Percentiles rank a stretch among this genome's conserved stretches.
These are phyloP conservation scores for Hirtodrosophila duncani DNA, from an alignment of 2,888 invertebrate genomes.

Conservation along the genomic window DNA sequence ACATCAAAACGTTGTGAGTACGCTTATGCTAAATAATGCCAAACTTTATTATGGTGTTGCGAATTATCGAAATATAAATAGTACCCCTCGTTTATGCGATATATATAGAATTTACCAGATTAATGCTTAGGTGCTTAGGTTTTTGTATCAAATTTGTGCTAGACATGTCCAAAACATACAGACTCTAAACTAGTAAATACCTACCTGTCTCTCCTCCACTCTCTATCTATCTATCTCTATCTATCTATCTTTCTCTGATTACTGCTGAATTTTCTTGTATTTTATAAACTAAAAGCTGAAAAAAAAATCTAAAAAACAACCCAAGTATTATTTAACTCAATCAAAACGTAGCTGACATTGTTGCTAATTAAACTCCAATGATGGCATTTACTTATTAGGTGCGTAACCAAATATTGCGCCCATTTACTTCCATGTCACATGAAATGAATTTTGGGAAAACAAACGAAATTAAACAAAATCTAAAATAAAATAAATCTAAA, in stretches of 20 bases:
- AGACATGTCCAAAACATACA: too few relatives aligned
- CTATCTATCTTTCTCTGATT: conserved; percentile 12
- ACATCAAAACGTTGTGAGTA: too few relatives aligned
- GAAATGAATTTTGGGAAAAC: conserved; percentile 10
- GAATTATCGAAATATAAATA: too few relatives aligned
- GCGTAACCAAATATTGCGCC: conserved; percentile 8
- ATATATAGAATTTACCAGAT: too few relatives aligned
- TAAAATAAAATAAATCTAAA: conserved; percentile 1
- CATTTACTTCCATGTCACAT: conserved; percentile 53
- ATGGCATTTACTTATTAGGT: conserved; percentile 63
- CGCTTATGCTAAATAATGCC: too few relatives aligned
- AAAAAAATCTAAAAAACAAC: conserved; percentile 16
- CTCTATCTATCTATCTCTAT: conserved; percentile 17
- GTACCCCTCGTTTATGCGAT: too few relatives aligned
- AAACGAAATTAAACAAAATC: not conserved
- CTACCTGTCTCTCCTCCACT: conserved; percentile 22
- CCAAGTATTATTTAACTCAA: conserved; percentile 69
- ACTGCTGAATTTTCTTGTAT: conserved; percentile 54
- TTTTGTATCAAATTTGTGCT: too few relatives aligned
- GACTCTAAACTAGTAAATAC: conserved; percentile 9
- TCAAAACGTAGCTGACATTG: conserved; percentile 49
- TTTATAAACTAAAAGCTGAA: conserved; percentile 37
- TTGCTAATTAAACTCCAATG: conserved; percentile 53
- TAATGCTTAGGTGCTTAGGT: conserved; percentile 53
- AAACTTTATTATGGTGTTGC: too few relatives aligned